Evolutionary conservation across 2,888 invertebrate genomes (phyloP).

Genomic region (Drosophila mettleri): DNA sequence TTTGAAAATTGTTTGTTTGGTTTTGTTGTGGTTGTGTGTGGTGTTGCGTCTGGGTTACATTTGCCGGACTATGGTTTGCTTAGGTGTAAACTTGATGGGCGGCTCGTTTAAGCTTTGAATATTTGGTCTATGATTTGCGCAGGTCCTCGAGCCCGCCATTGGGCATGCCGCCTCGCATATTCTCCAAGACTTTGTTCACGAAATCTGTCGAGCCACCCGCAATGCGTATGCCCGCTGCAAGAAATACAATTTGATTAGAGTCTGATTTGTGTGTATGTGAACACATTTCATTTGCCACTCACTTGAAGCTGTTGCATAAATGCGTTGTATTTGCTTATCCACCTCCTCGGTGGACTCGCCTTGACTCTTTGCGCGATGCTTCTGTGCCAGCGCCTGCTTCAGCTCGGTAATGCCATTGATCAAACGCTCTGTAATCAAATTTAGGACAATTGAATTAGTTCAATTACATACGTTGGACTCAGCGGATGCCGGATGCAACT

Average conservation of each 20-base stretch:
- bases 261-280: not conserved
- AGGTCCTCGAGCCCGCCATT: conserved; percentile 92
- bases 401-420: conserved; percentile 91
- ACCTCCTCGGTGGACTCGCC: conserved; percentile 87
- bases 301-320: conserved; percentile 84
- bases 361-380: conserved; percentile 84
- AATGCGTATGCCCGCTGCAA: conserved; percentile 90
- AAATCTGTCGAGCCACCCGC: conserved; percentile 97
- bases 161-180: conserved; percentile 91
- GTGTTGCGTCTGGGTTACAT: conserved; percentile 1
- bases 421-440: conserved; percentile 88
- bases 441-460: not conserved
- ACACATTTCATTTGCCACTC: conserved; percentile 27
- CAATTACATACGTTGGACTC: too few relatives aligned
- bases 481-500: too few relatives aligned
- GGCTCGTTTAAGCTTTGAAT: conserved; percentile 55
- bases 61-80: conserved; percentile 35
- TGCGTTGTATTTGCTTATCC: conserved; percentile 89
- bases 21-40: conserved; percentile 9
- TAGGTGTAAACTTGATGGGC: conserved; percentile 70
- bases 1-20: conserved; percentile 51
- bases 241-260: not conserved
- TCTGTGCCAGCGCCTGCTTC: conserved; percentile 90
- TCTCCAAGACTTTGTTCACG: conserved; percentile 96
- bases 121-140: conserved; percentile 83